A percentile compares a stretch with the other conserved stretches of the same genome.
These are phyloP conservation scores for Xenopus tropicalis DNA, from an alignment of 2,113 vertebrate genomes.

Conservation along the genomic window DNA sequence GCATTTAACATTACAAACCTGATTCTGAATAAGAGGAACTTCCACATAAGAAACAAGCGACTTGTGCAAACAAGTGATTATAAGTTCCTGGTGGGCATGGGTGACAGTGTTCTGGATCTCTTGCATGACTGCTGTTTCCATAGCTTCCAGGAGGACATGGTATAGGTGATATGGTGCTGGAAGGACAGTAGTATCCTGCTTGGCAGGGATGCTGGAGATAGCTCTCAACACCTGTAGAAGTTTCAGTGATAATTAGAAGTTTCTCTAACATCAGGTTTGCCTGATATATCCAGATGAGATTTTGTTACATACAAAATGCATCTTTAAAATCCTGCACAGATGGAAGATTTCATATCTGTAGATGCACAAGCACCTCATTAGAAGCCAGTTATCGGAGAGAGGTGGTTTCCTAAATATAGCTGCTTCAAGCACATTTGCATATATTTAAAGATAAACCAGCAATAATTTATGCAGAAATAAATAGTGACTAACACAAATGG, in stretches of 20 bases:
- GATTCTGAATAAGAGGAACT: constrained; percentile 76
- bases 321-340: background rate
- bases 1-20: constrained; percentile 60
- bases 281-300: background rate
- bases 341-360: background rate
- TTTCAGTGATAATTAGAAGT: background rate
- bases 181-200: constrained; percentile 73
- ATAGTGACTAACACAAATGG: too few species aligned
- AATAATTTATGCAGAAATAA: too few species aligned
- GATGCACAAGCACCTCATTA: background rate
- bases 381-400: background rate
- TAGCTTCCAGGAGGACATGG: constrained; percentile 79
- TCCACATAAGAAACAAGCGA: constrained; percentile 83
- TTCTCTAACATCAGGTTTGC: background rate
- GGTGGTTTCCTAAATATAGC: background rate
- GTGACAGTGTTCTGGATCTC: constrained; percentile 62
- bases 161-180: constrained; percentile 57
- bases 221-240: constrained; percentile 64
- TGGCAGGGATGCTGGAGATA: constrained; percentile 72
- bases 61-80: constrained; percentile 73
- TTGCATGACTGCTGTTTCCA: constrained; percentile 60
- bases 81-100: constrained; percentile 81
- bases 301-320: background rate
- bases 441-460: background rate
- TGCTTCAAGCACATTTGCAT: background rate